phyloP scores from a whole-genome alignment of 2,113 vertebrate species.

The Cacatua alba region DNA sequence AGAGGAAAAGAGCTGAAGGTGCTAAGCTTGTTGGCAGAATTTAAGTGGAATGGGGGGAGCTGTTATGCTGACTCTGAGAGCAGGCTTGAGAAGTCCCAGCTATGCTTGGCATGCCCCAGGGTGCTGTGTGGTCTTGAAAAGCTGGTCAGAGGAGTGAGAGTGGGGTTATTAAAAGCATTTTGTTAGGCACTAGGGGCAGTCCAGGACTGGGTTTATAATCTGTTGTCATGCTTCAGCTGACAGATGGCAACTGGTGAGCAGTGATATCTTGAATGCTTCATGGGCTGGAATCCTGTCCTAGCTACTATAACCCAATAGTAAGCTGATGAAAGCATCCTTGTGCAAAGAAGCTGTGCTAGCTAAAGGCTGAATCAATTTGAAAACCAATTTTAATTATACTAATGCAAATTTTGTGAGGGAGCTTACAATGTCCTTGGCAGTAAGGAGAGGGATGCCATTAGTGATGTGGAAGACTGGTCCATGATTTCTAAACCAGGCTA shows the following conservation, averaged over 20 bases:
- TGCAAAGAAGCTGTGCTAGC: background rate
- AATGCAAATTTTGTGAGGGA: background rate
- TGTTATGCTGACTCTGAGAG: background rate
- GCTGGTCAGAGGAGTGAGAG: background rate
- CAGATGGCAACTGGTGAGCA: conserved; percentile 10
- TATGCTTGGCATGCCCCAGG: background rate
- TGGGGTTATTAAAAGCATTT: background rate
- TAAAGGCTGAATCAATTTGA: background rate
- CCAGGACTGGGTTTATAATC: conserved; percentile 4
- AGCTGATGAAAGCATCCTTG: background rate
- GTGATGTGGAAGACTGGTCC: background rate
- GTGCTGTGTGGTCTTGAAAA: conserved; percentile 2
- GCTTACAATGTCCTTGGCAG: background rate
- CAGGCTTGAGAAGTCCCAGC: background rate
- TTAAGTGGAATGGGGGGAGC: background rate
- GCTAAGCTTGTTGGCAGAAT: background rate
- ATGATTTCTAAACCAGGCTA: background rate
- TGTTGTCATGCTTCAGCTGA: conserved; percentile 21
- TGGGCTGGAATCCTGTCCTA: background rate
- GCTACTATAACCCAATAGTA: background rate
- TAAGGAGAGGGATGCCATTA: background rate
- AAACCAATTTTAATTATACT: background rate
- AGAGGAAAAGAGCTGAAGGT: conserved; percentile 24
- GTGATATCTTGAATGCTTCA: background rate
- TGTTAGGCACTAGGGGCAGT: conserved; percentile 3